Evolutionary conservation across 2,113 vertebrate species (phyloP).

Genomic region (Rhinoderma darwinii): DNA sequence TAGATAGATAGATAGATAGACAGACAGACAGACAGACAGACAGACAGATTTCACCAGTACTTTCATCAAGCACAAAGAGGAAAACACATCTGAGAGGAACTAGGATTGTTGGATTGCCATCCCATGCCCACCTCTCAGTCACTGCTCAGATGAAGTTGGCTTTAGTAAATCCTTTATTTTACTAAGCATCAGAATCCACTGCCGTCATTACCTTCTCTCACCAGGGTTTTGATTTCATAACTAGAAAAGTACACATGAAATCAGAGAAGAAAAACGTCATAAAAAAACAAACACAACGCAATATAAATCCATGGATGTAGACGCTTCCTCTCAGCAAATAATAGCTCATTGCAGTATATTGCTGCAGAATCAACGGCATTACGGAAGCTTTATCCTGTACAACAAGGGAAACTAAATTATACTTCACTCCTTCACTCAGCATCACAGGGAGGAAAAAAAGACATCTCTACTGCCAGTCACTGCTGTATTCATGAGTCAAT

Average conservation of each 20-base stretch:
- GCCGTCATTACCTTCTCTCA: background rate
- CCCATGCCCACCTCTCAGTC: background rate
- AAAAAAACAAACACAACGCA: background rate
- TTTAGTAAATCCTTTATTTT: background rate
- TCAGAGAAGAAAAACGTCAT: background rate
- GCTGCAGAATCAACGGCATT: background rate
- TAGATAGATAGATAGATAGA: background rate
- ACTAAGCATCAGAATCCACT: background rate
- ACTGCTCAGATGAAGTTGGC: background rate
- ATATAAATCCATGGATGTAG: background rate
- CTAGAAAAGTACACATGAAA: background rate
- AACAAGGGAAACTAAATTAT: background rate
- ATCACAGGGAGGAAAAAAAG: background rate
- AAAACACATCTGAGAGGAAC: background rate
- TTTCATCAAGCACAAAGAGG: no score
- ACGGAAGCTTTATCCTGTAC: background rate
- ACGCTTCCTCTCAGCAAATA: background rate
- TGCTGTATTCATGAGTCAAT: no score
- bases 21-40: background rate
- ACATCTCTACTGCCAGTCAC: background rate
- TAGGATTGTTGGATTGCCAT: background rate
- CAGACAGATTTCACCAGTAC: no score
- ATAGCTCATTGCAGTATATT: background rate
- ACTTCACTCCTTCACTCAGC: background rate
- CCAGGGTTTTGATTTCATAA: background rate